Evolutionary conservation across 2,888 invertebrate genomes (phyloP).

Genomic region (Elegia similella): DNA sequence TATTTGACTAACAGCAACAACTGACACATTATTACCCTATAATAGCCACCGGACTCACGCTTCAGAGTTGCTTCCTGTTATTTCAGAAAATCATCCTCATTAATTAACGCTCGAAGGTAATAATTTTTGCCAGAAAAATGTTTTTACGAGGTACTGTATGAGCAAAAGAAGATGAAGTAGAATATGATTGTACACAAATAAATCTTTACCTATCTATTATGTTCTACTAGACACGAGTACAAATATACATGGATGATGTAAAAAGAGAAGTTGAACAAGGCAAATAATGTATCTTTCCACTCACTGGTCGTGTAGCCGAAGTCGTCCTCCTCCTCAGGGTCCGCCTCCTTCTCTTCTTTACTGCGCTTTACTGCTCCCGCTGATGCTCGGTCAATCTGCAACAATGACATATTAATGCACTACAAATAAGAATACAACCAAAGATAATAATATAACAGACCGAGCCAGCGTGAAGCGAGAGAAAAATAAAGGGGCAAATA

Average conservation of each 20-base stretch:
- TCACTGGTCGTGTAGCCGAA: slow-evolving; percentile 97
- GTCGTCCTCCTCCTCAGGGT: slow-evolving; percentile 93
- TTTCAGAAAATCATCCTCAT: no score
- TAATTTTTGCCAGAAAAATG: no score
- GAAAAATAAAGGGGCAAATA: no score
- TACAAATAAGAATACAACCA: no score
- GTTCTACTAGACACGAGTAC: slow-evolving; percentile 64
- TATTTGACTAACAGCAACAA: no score
- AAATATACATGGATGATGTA: slow-evolving; percentile 70
- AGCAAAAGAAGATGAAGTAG: background rate
- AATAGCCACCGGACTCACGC: no score
- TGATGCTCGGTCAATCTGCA: slow-evolving; percentile 92
- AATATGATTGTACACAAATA: background rate
- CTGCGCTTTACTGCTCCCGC: slow-evolving; percentile 91
- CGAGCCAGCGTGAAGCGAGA: no score
- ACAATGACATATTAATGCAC: slow-evolving; percentile 14
- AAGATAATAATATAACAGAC: no score
- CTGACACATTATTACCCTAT: no score
- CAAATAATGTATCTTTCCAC: slow-evolving; percentile 82
- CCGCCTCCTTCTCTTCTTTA: slow-evolving; percentile 89
- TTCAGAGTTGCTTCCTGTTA: no score
- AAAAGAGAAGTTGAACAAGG: slow-evolving; percentile 61
- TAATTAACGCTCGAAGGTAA: no score
- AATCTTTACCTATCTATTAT: slow-evolving; percentile 33
- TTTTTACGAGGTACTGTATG: no score